These are phyloP conservation scores for Mus minutoides DNA, from an alignment of 2,797 vertebrate genomes.

Conservation along the genomic window DNA sequence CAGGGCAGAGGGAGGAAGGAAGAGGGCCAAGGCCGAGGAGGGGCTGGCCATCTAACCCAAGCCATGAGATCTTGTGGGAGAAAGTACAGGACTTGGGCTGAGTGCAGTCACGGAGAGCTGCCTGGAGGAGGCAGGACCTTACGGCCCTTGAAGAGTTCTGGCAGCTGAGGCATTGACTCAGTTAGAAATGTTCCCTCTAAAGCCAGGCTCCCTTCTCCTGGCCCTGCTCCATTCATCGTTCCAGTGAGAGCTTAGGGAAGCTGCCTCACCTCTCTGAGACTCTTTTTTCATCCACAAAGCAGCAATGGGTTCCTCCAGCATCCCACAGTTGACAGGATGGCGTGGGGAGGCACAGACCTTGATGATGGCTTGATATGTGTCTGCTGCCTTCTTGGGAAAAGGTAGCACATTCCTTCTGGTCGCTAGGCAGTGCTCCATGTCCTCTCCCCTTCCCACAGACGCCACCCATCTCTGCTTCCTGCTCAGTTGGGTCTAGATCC, in stretches of 20 bases:
- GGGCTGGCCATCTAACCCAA: neutral
- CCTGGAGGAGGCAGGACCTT: slow-evolving; percentile 14
- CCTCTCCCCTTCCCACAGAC: neutral
- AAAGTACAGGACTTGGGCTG: no score
- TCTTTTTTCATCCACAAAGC: slow-evolving; percentile 1
- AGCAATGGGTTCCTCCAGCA: neutral
- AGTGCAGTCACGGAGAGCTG: slow-evolving; percentile 23
- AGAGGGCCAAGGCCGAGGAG: neutral
- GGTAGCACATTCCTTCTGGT: neutral
- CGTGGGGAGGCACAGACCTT: neutral
- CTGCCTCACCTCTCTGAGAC: slow-evolving; percentile 7
- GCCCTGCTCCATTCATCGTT: neutral
- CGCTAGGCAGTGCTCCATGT: neutral
- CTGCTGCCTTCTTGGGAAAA: neutral
- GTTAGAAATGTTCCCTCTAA: neutral
- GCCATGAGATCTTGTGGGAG: neutral
- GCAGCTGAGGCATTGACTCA: neutral
- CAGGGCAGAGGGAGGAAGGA: neutral
- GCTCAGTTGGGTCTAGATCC: neutral
- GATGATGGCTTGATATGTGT: accelerated
- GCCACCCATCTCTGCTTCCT: neutral
- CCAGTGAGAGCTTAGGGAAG: neutral
- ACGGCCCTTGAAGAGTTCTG: neutral
- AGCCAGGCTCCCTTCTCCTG: neutral
- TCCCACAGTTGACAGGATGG: neutral